Conservation (phyloP, 2,113 vertebrate genomes). For the Ascaphus truei region DNA sequence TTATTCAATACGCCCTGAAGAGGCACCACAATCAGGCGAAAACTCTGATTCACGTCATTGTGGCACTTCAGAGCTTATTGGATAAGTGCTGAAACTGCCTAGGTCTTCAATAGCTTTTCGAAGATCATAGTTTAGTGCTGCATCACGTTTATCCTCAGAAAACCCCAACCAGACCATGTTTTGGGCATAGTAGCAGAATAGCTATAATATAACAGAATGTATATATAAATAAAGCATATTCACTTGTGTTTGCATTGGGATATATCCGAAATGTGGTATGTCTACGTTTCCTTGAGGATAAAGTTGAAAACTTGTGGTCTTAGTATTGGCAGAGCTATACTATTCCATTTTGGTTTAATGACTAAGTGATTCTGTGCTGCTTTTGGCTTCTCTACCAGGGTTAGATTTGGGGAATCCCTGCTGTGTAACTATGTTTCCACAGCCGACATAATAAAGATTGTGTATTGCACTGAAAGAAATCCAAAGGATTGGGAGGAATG, state of each 20-base stretch:
- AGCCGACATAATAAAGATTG: background rate
- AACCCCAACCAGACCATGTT: too few relatives aligned
- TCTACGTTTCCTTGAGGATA: background rate
- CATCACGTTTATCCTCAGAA: too few relatives aligned
- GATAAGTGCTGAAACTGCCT: too few relatives aligned
- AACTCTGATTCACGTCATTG: too few relatives aligned
- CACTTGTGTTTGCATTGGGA: background rate
- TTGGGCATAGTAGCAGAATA: too few relatives aligned
- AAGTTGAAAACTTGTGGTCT: background rate
- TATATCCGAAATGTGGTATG: background rate
- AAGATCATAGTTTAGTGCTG: too few relatives aligned
- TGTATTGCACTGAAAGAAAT: background rate
- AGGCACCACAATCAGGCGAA: too few relatives aligned
- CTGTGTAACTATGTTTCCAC: background rate
- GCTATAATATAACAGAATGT: too few relatives aligned
- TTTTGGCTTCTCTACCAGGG: background rate
- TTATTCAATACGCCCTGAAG: too few relatives aligned
- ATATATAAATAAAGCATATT: too few relatives aligned
- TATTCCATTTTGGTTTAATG: background rate
- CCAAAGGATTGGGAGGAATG: background rate
- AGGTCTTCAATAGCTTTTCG: too few relatives aligned
- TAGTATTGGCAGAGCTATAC: background rate
- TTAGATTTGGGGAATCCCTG: background rate
- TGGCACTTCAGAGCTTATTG: too few relatives aligned
- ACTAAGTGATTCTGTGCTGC: background rate